Percentiles rank a stretch among this genome's conserved stretches.
These are phyloP conservation scores for Pogonocichla stellata DNA, from an alignment of 2,113 vertebrate genomes.

Conservation along the genomic window DNA sequence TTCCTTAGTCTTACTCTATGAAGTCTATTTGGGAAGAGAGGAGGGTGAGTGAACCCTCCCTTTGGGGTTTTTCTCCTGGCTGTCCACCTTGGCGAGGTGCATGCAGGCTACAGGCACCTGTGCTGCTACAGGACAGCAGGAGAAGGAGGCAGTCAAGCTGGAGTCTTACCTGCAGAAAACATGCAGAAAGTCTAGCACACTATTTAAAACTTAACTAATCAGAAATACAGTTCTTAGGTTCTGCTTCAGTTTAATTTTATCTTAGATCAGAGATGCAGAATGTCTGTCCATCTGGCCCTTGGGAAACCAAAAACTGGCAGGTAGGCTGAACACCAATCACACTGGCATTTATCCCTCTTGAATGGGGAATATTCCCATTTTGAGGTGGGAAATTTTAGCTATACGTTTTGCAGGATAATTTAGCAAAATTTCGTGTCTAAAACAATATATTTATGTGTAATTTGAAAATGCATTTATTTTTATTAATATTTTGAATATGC, in stretches of 20 bases:
- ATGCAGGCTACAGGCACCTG: neutral
- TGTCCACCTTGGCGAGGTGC: neutral
- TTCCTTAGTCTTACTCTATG: neutral
- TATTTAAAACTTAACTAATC: neutral
- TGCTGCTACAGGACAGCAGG: neutral
- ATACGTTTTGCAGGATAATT: neutral
- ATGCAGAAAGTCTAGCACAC: rapidly evolving
- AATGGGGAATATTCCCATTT: neutral
- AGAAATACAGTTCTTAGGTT: neutral
- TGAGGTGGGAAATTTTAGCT: neutral
- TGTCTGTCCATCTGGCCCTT: neutral
- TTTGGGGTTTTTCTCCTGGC: neutral
- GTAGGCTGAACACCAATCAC: neutral
- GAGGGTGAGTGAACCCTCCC: neutral
- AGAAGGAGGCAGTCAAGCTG: neutral
- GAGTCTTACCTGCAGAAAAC: neutral
- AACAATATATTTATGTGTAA: neutral
- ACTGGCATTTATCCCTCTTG: neutral
- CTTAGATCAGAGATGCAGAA: neutral
- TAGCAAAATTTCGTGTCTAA: neutral
- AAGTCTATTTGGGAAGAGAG: neutral
- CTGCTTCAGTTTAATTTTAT: neutral
- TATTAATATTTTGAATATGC: neutral
- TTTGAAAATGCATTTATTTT: neutral
- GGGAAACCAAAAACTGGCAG: neutral